A percentile compares a stretch with the other conserved stretches of the same genome.
phyloP scores from a whole-genome alignment of 2,113 vertebrate species.

The Sander vitreus region DNA sequence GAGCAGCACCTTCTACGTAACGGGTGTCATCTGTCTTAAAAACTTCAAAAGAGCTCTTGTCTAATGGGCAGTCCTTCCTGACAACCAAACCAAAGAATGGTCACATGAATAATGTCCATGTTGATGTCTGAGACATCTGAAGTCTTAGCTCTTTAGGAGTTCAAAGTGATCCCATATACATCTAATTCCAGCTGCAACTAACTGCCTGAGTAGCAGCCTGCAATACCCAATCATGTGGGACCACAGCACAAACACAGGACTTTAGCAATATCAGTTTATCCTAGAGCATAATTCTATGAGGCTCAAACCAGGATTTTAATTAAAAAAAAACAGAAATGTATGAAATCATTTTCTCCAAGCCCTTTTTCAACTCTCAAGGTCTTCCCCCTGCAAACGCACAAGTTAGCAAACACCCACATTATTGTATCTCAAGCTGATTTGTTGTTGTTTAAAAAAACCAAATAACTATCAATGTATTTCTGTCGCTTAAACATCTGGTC shows the following conservation, averaged over 20 bases:
- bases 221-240: background rate
- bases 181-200: constrained; percentile 12
- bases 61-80: constrained; percentile 13
- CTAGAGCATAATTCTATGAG: background rate
- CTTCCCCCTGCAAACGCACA: background rate
- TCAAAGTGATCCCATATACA: constrained; percentile 1
- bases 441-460: constrained; percentile 24
- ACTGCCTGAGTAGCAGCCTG: constrained; percentile 2
- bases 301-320: background rate
- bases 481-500: constrained; percentile 34
- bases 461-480: constrained; percentile 20
- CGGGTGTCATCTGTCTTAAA: constrained; percentile 41
- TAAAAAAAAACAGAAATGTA: background rate
- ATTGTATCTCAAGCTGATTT: background rate
- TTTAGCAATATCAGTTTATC: background rate
- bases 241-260: background rate
- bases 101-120: constrained; percentile 44
- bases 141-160: constrained; percentile 27
- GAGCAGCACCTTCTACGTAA: constrained; percentile 2
- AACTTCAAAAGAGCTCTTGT: constrained; percentile 49
- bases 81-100: constrained; percentile 31
- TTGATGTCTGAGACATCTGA: constrained; percentile 29
- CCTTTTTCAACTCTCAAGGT: background rate
- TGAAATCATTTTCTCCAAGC: background rate
- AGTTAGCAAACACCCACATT: background rate